These are phyloP conservation scores for Microcebus griseorufus DNA, from an alignment of 2,113 vertebrate species.

Conservation along the genomic window DNA sequence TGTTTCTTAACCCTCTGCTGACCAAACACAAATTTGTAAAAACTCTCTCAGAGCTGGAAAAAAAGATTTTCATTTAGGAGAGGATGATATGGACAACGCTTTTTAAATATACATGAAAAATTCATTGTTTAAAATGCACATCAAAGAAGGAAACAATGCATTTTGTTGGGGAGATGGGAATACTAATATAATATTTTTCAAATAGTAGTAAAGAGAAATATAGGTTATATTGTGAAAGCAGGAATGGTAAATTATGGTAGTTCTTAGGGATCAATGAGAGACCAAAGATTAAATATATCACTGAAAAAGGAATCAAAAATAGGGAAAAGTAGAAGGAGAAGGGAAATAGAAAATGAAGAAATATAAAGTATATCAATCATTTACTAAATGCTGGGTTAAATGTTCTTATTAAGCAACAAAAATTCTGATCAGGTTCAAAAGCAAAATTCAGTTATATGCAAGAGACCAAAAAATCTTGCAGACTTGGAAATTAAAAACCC, in stretches of 20 bases:
- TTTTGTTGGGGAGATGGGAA: background rate
- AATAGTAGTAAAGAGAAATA: background rate
- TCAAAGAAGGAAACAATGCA: background rate
- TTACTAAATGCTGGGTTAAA: background rate
- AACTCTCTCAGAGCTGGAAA: background rate
- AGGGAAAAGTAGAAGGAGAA: background rate
- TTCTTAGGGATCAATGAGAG: background rate
- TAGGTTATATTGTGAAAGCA: background rate
- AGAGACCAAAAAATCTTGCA: background rate
- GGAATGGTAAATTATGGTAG: background rate
- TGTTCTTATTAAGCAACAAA: slow-evolving; percentile 35
- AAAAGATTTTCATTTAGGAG: background rate
- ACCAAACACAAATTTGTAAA: slow-evolving; percentile 62
- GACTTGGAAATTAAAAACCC: background rate
- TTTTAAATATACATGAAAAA: slow-evolving; percentile 19
- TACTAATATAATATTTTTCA: slow-evolving; percentile 18
- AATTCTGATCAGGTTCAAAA: slow-evolving; percentile 37
- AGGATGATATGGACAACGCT: background rate
- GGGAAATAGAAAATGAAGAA: background rate
- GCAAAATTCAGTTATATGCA: background rate
- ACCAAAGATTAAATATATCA: slow-evolving; percentile 25
- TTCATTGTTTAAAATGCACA: background rate
- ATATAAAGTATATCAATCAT: background rate
- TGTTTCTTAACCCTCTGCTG: slow-evolving; percentile 80
- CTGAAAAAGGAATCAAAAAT: background rate